A percentile compares a stretch with the other conserved stretches of the same genome.
These are phyloP conservation scores for Helicolenus hilgendorfi DNA, from an alignment of 2,797 vertebrate species.

Conservation along the genomic window DNA sequence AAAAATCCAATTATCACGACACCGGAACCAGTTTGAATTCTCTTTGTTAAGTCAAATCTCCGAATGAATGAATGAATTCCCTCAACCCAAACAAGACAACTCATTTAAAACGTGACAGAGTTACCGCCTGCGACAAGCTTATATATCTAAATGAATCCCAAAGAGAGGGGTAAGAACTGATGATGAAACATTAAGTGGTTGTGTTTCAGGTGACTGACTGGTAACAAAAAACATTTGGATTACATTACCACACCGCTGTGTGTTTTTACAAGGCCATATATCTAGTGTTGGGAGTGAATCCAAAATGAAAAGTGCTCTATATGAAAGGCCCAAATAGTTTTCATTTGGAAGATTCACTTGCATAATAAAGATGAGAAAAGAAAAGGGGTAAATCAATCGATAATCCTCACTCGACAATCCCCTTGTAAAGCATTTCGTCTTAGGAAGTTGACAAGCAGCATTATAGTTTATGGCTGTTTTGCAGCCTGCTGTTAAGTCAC, in stretches of 20 bases:
- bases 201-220: conserved; percentile 24
- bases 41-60: conserved; percentile 38
- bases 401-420: conserved; percentile 35
- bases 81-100: conserved; percentile 37
- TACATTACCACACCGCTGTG: conserved; percentile 44
- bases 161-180: not conserved
- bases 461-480: conserved; percentile 77
- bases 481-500: conserved; percentile 67
- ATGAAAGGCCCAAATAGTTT: conserved; percentile 44
- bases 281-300: conserved; percentile 52
- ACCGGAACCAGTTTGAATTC: conserved; percentile 27
- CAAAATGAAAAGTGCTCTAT: conserved; percentile 57
- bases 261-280: conserved; percentile 68
- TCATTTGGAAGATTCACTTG: conserved; percentile 67
- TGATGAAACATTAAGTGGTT: conserved; percentile 18
- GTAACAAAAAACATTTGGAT: conserved; percentile 54
- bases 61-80: conserved; percentile 25
- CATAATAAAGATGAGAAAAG: conserved; percentile 63
- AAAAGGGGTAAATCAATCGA: not conserved
- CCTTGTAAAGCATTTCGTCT: conserved; percentile 60
- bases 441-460: conserved; percentile 79
- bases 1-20: conserved; percentile 3
- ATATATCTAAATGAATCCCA: not conserved
- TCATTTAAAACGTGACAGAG: conserved; percentile 21
- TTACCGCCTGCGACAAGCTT: conserved; percentile 9